These are phyloP conservation scores for Neuroterus valhalla DNA, from an alignment of 1,140 invertebrate species.

Conservation along the genomic window DNA sequence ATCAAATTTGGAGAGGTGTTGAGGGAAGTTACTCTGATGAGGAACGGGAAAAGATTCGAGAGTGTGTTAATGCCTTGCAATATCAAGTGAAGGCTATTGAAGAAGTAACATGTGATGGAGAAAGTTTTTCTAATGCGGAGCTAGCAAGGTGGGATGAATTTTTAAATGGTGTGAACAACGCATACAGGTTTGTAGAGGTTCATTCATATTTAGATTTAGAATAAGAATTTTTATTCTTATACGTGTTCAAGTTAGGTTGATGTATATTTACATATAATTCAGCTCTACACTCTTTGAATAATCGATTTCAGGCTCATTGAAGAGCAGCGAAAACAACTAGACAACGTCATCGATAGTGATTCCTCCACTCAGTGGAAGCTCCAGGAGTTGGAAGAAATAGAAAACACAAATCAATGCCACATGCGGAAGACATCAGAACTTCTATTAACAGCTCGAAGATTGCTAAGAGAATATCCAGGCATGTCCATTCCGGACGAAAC, in stretches of 20 bases:
- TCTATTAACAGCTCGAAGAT: slow-evolving; percentile 74
- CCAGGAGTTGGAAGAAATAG: slow-evolving; percentile 80
- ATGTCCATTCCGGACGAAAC: slow-evolving; percentile 81
- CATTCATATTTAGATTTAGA: background rate
- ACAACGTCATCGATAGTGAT: slow-evolving; percentile 78
- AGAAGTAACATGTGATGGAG: slow-evolving; percentile 74
- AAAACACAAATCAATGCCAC: slow-evolving; percentile 76
- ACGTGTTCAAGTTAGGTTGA: no score
- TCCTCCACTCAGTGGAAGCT: slow-evolving; percentile 78
- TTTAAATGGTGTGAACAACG: slow-evolving; percentile 76
- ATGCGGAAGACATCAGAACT: slow-evolving; percentile 75
- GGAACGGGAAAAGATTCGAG: slow-evolving; percentile 67
- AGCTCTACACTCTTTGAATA: background rate
- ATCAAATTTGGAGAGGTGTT: slow-evolving; percentile 64
- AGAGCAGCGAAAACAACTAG: slow-evolving; percentile 75
- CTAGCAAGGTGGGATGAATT: slow-evolving; percentile 83
- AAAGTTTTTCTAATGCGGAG: slow-evolving; percentile 77
- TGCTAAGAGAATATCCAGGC: slow-evolving; percentile 80
- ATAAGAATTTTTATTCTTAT: no score
- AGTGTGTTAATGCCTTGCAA: slow-evolving; percentile 72
- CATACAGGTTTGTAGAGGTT: slow-evolving; percentile 67
- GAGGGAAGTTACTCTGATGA: slow-evolving; percentile 68
- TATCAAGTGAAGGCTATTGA: slow-evolving; percentile 74
- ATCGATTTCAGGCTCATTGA: slow-evolving; percentile 69
- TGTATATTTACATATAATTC: no score